Conservation (phyloP, 2,888 invertebrate species). For the Arrhopalites spinosus region DNA sequence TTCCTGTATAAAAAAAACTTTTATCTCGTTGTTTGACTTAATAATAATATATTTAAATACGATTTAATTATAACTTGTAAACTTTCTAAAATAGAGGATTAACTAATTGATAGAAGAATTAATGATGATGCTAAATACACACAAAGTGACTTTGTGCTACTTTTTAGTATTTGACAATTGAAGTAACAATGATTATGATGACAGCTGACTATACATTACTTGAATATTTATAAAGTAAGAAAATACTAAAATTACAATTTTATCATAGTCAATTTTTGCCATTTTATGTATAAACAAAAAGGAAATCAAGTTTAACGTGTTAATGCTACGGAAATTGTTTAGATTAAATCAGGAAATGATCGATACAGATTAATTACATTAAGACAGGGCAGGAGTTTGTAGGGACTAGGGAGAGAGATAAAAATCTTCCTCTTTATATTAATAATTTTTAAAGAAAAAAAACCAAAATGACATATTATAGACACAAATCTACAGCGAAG, state of each 20-base stretch:
- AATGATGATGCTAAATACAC: not conserved
- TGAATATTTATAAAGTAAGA: not conserved
- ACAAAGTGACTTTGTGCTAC: slow-evolving; percentile 12
- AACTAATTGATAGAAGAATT: not conserved
- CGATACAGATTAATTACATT: too few species aligned
- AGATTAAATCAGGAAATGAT: not conserved
- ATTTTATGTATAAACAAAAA: slow-evolving; percentile 3
- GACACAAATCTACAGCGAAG: too few species aligned
- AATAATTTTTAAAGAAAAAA: not conserved
- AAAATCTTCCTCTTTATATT: not conserved
- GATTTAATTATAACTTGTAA: not conserved
- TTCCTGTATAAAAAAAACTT: not conserved
- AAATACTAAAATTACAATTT: not conserved
- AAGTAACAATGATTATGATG: too few species aligned
- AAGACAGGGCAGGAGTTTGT: too few species aligned
- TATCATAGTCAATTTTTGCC: slow-evolving; percentile 17
- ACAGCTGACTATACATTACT: not conserved
- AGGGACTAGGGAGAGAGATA: too few species aligned
- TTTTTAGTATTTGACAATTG: too few species aligned
- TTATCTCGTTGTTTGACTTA: slow-evolving; percentile 5
- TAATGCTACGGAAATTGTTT: not conserved
- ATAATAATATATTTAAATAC: not conserved
- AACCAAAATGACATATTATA: not conserved
- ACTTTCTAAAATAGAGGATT: not conserved
- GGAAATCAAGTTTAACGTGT: not conserved